A percentile compares a stretch with the other conserved stretches of the same genome.
These are phyloP conservation scores for Iselma pallidipennis DNA, from an alignment of 2,888 invertebrate genomes.

Conservation along the genomic window DNA sequence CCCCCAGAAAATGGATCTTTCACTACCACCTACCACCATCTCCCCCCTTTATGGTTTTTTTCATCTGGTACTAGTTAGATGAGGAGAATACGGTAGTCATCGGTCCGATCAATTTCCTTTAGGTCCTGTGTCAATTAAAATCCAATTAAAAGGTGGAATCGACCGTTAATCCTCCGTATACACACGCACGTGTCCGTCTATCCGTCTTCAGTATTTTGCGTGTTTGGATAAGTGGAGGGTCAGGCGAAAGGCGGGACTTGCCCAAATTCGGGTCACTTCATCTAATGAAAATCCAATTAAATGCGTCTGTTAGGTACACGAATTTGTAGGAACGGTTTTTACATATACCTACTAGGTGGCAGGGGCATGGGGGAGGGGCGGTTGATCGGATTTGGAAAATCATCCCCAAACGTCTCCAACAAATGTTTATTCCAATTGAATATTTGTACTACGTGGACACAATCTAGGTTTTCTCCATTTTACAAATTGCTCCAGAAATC, in stretches of 20 bases:
- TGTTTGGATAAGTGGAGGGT: constrained; percentile 40
- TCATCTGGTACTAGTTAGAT: no score
- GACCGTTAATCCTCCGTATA: constrained; percentile 46
- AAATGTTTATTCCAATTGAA: neutral
- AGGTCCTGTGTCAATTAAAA: constrained; percentile 46
- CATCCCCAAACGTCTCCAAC: neutral
- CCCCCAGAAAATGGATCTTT: no score
- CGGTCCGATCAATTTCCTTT: constrained; percentile 23
- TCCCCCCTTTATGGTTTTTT: no score
- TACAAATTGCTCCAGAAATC: no score
- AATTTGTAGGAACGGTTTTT: constrained; percentile 17
- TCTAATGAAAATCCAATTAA: constrained; percentile 44
- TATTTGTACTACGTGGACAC: no score
- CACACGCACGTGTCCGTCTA: constrained; percentile 41
- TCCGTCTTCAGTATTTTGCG: constrained; percentile 36
- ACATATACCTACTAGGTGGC: no score
- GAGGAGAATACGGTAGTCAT: neutral
- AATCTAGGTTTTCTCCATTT: no score
- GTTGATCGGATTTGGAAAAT: neutral
- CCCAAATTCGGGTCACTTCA: constrained; percentile 35
- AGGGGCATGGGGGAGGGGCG: no score
- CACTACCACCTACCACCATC: no score
- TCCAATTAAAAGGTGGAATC: constrained; percentile 48
- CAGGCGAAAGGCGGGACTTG: constrained; percentile 28
- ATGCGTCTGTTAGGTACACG: constrained; percentile 30